A percentile compares a stretch with the other conserved stretches of the same genome.
Evolutionary conservation across 2,113 vertebrate species (phyloP).

Genomic region (Apeltes quadracus): DNA sequence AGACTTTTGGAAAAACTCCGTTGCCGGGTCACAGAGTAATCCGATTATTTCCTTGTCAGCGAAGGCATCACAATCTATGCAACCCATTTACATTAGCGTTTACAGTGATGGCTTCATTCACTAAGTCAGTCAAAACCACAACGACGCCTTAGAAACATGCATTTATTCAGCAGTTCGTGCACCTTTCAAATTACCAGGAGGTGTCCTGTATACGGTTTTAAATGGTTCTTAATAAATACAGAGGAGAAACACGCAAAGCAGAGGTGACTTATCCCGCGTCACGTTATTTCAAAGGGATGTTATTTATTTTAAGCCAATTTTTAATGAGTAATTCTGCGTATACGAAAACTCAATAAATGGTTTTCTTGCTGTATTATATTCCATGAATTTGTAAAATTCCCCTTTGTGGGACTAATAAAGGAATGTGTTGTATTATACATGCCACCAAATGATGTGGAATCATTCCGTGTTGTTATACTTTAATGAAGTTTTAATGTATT

Average conservation of each 20-base stretch:
- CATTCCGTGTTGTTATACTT: background rate
- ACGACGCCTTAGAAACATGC: background rate
- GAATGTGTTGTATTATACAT: background rate
- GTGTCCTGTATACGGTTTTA: background rate
- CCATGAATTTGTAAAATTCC: background rate
- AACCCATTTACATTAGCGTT: slow-evolving; percentile 20
- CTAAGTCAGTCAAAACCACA: background rate
- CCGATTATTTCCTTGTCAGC: slow-evolving; percentile 86
- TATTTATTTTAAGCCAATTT: background rate
- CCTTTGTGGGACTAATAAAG: too few relatives aligned
- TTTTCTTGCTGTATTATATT: background rate
- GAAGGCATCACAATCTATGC: slow-evolving; percentile 63
- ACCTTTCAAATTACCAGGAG: background rate
- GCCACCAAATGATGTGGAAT: background rate
- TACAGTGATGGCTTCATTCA: slow-evolving; percentile 1
- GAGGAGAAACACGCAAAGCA: background rate
- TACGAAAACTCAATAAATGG: background rate
- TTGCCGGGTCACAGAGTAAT: slow-evolving; percentile 81
- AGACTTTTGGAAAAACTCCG: slow-evolving; percentile 64
- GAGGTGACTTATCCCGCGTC: background rate
- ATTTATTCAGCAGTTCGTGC: background rate
- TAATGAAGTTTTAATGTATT: background rate
- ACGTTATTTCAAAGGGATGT: background rate
- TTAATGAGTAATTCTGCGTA: background rate
- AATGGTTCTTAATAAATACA: background rate